A percentile compares a stretch with the other conserved stretches of the same genome.
phyloP scores from a whole-genome alignment of 2,113 vertebrate genomes.

The Elephas maximus region DNA sequence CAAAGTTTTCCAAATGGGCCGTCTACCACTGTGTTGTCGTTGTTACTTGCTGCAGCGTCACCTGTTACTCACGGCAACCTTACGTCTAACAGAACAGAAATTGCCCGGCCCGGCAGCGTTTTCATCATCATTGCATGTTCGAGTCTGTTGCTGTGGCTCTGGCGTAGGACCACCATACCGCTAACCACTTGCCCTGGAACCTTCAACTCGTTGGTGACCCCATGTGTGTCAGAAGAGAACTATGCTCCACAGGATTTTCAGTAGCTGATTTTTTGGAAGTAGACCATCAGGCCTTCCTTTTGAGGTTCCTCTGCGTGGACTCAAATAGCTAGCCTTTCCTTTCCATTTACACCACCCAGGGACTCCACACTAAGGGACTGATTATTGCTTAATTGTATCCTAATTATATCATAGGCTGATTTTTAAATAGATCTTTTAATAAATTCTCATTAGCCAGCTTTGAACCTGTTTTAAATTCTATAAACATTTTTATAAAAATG shows the following conservation, averaged over 20 bases:
- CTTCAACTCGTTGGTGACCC: not conserved
- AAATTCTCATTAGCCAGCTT: not conserved
- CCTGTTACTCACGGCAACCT: not conserved
- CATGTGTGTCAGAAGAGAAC: not conserved
- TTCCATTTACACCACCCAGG: not conserved
- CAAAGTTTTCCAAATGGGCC: not conserved
- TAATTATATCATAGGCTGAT: not conserved
- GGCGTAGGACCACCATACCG: not conserved
- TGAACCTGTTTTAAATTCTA: not conserved
- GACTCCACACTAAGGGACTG: not conserved
- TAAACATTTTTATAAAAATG: not conserved
- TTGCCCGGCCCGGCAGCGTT: not conserved
- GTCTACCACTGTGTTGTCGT: too few species aligned
- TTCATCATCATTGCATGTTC: not conserved
- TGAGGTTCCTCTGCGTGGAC: not conserved
- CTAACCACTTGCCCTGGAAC: not conserved
- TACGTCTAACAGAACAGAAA: not conserved
- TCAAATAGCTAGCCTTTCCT: not conserved
- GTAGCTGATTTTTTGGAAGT: not conserved
- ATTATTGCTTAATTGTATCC: not conserved
- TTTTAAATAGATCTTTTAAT: not conserved
- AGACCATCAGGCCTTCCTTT: not conserved
- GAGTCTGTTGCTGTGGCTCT: not conserved
- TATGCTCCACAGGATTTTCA: not conserved
- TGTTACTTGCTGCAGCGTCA: not conserved